phyloP scores from a whole-genome alignment of 2,797 vertebrate genomes.

The Micromesistius poutassou region DNA sequence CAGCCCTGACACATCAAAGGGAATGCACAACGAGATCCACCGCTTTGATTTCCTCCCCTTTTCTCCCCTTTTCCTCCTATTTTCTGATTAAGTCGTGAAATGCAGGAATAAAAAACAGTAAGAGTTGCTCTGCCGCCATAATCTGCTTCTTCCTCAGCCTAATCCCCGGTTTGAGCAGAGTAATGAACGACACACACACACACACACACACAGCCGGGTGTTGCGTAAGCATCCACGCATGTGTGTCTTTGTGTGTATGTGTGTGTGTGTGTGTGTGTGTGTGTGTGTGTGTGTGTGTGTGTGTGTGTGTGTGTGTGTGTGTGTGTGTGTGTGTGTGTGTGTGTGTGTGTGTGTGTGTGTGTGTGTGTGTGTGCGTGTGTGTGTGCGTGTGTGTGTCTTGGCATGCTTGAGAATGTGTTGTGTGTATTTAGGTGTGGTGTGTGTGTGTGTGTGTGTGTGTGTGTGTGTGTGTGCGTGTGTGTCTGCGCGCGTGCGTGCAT shows the following conservation, averaged over 20 bases:
- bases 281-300: neutral
- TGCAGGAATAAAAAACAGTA: conserved; percentile 14
- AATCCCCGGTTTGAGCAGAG: conserved; percentile 65
- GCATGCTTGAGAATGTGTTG: conserved; percentile 5
- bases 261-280: too few species aligned
- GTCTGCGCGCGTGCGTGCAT: neutral
- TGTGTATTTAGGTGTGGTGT: neutral
- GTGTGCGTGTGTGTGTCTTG: neutral
- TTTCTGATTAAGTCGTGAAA: conserved; percentile 35
- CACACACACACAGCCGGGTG: neutral
- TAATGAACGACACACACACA: conserved; percentile 53
- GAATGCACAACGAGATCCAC: conserved; percentile 56
- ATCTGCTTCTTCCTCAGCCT: conserved; percentile 59
- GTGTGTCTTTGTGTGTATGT: conserved; percentile 13
- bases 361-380: too few species aligned
- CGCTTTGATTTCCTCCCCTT: conserved; percentile 49
- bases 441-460: neutral
- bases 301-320: too few species aligned
- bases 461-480: neutral
- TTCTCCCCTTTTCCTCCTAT: neutral
- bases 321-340: conserved; percentile 5
- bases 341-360: neutral
- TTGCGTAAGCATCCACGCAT: conserved; percentile 8
- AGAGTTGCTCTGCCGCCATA: conserved; percentile 51
- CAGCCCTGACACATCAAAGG: conserved; percentile 65